These are phyloP conservation scores for Drosophila robusta DNA, from an alignment of 2,888 invertebrate species.

Conservation along the genomic window DNA sequence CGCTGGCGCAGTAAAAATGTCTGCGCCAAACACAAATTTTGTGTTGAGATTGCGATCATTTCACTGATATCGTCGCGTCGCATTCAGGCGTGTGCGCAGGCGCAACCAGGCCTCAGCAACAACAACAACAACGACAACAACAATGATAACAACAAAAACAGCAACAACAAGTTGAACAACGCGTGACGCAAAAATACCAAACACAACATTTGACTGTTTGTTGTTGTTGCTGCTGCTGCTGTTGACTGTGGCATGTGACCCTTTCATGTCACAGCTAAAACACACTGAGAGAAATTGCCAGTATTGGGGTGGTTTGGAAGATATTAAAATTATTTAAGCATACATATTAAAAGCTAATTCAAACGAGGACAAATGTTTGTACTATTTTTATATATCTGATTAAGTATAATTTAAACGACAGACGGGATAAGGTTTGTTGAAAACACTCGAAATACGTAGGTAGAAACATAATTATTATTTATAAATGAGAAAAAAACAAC, in stretches of 20 bases:
- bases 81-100: conserved; percentile 80
- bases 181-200: conserved; percentile 83
- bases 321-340: no score
- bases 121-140: conserved; percentile 22
- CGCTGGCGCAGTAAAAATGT: conserved; percentile 72
- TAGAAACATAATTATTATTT: no score
- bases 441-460: no score
- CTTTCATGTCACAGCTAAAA: conserved; percentile 59
- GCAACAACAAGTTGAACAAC: conserved; percentile 61
- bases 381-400: no score
- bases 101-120: conserved; percentile 61
- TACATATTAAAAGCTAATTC: no score
- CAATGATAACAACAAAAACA: conserved; percentile 16
- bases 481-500: no score
- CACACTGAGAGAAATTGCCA: conserved; percentile 53
- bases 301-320: no score
- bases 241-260: conserved; percentile 62
- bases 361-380: no score
- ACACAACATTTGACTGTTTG: conserved; percentile 66
- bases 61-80: conserved; percentile 74
- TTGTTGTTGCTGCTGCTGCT: conserved; percentile 50
- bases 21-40: conserved; percentile 81
- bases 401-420: no score
- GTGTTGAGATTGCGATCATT: conserved; percentile 80
- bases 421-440: no score